Base-by-base conservation (phyloP, 2,888 invertebrate species). In the Sisyra nigra region DNA sequence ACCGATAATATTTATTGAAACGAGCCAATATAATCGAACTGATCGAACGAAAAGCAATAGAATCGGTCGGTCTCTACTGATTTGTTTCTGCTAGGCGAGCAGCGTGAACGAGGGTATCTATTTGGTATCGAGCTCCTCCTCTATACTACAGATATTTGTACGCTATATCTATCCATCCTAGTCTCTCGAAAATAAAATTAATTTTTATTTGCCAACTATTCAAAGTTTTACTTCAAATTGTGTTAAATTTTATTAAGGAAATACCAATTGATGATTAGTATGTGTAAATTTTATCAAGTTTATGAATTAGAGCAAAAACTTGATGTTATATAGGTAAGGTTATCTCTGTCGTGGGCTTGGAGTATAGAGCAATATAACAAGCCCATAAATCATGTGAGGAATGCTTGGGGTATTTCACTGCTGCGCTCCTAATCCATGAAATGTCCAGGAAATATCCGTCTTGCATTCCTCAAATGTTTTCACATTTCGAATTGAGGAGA, bases 41-140 rank as follows among this genome's bases (percentile, higher is more conserved):
- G 19, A 32, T 41, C 41, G 41, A 41, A 41, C 17, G 24, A 13
- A 29, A 38, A 39, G 29, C 14, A 39, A 39, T 39, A 32, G 17
- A 41, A 41, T 41, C 41, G 41, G 41, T 41, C 33, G 41, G 33
- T 41, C 32, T 15, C 32, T 10, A 33, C 41, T 41, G 41, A 41
- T 41, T 41, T 41, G 41, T 41, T 41, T 33, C 17, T 17, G 19
- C 19, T 19, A 30, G 41, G 41, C 15, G 11, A 33, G 19, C 41
- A 41, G 17, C 13, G 11, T n/a, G 10, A 19, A 11, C 15, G 11
- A 34, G 34, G 34, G 15, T 13, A 15, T 34, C 14, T 3, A 3
- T 13, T 34, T 14, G 14, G 5, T 11, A 34, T 8, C 2, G 11
- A 8, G 34, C 2, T n/a, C 34, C 15, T 24, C 24, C 24, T 24